A percentile compares a stretch with the other conserved stretches of the same genome.
These are phyloP conservation scores for Cerceris ruficornis DNA, from an alignment of 2,888 invertebrate species.

Conservation along the genomic window DNA sequence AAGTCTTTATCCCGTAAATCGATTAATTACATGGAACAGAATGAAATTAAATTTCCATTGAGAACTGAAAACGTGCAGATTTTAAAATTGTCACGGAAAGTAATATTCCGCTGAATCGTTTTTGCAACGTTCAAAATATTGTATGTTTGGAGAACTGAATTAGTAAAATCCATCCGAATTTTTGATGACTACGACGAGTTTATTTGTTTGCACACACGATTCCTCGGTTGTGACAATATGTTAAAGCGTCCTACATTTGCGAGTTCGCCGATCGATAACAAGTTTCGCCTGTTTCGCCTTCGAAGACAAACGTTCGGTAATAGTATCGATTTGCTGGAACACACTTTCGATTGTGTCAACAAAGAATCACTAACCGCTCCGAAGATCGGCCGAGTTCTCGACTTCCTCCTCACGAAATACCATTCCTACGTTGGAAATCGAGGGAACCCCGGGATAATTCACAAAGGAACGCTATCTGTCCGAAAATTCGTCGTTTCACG, in stretches of 20 bases:
- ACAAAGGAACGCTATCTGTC: constrained; percentile 57
- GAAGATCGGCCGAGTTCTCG: constrained; percentile 8
- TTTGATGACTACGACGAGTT: neutral
- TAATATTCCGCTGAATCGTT: too few relatives aligned
- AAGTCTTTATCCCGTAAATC: too few relatives aligned
- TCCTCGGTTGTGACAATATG: constrained; percentile 25
- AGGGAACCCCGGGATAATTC: constrained; percentile 42
- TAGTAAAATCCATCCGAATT: neutral
- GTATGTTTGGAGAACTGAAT: neutral
- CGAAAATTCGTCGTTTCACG: constrained; percentile 57
- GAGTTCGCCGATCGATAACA: constrained; percentile 37
- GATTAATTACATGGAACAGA: too few relatives aligned
- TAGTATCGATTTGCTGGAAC: constrained; percentile 20
- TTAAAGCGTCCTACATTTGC: constrained; percentile 38
- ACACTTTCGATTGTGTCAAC: constrained; percentile 34
- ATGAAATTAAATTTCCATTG: too few relatives aligned
- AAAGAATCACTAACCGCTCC: constrained; percentile 16
- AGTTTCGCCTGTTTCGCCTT: constrained; percentile 19
- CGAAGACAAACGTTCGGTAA: constrained; percentile 29
- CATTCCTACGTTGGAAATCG: too few relatives aligned
- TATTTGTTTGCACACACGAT: constrained; percentile 8
- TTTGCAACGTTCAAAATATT: too few relatives aligned
- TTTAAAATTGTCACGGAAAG: too few relatives aligned
- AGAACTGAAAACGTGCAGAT: too few relatives aligned
- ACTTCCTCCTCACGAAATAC: neutral